These are phyloP conservation scores for Hypercompe scribonia DNA, from an alignment of 2,888 invertebrate genomes.

Conservation along the genomic window DNA sequence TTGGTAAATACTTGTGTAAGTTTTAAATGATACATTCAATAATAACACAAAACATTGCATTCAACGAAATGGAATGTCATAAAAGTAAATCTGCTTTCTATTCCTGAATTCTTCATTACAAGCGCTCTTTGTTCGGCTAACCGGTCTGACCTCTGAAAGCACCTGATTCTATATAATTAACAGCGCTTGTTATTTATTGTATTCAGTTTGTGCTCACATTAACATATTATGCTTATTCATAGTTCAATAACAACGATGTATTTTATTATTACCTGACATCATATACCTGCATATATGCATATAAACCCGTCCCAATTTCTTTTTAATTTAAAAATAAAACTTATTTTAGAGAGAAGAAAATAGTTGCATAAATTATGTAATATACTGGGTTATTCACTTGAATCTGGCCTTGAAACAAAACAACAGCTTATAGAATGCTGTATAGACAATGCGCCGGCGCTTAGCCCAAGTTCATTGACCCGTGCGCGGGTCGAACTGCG, in stretches of 20 bases:
- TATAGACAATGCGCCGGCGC: slow-evolving; percentile 82
- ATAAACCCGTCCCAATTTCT: background rate
- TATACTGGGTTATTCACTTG: slow-evolving; percentile 48
- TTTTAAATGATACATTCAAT: background rate
- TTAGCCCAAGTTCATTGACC: slow-evolving; percentile 75
- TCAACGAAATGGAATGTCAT: slow-evolving; percentile 47
- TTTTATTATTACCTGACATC: background rate
- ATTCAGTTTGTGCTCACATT: slow-evolving; percentile 12
- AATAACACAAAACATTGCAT: slow-evolving; percentile 24
- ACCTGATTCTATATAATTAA: slow-evolving; percentile 50
- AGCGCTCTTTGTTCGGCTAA: slow-evolving; percentile 47
- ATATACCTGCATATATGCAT: background rate
- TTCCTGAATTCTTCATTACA: slow-evolving; percentile 47
- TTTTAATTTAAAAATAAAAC: background rate
- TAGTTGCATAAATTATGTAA: slow-evolving; percentile 26
- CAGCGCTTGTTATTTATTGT: slow-evolving; percentile 30
- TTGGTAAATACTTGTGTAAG: background rate
- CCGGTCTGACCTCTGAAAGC: slow-evolving; percentile 47
- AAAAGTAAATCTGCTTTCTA: slow-evolving; percentile 47
- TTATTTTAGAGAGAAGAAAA: background rate
- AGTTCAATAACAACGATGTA: background rate
- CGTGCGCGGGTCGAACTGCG: slow-evolving; percentile 76
- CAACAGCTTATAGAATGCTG: slow-evolving; percentile 63
- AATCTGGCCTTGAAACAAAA: slow-evolving; percentile 68
- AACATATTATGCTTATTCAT: slow-evolving; percentile 9